A percentile compares a stretch with the other conserved stretches of the same genome.
Evolutionary conservation across 2,797 vertebrate genomes (phyloP).

Genomic region (Furcifer pardalis): DNA sequence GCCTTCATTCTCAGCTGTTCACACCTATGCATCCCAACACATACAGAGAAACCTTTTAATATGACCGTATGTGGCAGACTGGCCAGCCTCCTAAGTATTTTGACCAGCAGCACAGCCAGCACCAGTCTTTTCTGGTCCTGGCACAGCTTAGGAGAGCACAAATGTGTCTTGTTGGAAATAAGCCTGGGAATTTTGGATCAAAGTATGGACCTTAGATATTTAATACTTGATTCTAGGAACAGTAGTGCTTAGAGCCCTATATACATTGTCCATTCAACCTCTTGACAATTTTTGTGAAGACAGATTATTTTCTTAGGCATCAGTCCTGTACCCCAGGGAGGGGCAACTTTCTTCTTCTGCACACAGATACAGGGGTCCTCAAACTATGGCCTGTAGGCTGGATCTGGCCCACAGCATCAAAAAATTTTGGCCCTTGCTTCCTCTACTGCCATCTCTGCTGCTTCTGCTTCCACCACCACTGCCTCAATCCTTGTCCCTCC

Average conservation of each 20-base stretch:
- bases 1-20: constrained; percentile 40
- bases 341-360: not conserved
- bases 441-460: not conserved
- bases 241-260: not conserved
- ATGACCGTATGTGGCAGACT: constrained; percentile 48
- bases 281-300: not conserved
- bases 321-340: not conserved
- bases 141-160: constrained; percentile 50
- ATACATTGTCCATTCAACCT: not conserved
- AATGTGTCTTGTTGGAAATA: constrained; percentile 53
- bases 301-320: not conserved
- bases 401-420: too few species aligned
- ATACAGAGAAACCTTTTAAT: constrained; percentile 60
- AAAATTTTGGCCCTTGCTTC: not conserved
- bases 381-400: too few species aligned
- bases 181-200: constrained; percentile 39
- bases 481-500: too few species aligned
- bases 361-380: too few species aligned
- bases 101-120: constrained; percentile 46
- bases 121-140: constrained; percentile 56
- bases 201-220: constrained; percentile 14
- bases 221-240: constrained; percentile 4
- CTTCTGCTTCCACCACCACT: too few species aligned
- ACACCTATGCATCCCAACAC: constrained; percentile 31
- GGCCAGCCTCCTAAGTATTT: constrained; percentile 52